Evolutionary conservation across 2,888 invertebrate genomes (phyloP).

Genomic region (Prosopocoilus inquinatus): DNA sequence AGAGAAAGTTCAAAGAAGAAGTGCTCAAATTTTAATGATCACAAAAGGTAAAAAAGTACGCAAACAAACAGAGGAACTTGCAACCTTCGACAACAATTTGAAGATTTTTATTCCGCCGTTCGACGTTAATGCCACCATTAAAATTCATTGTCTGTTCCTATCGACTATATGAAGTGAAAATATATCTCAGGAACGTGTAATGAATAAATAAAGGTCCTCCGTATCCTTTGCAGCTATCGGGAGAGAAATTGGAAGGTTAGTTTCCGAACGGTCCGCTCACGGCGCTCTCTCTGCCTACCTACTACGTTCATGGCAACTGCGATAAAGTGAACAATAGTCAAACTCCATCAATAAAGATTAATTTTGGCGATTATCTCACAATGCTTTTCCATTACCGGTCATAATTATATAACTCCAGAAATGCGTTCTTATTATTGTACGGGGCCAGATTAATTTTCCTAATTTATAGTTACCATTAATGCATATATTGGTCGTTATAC

Average conservation of each 20-base stretch:
- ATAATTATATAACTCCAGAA: conserved; percentile 32
- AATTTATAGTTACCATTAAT: conserved; percentile 14
- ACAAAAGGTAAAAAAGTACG: not conserved
- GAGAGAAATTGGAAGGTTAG: conserved; percentile 7
- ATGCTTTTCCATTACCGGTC: conserved; percentile 37
- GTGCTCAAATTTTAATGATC: conserved; percentile 2
- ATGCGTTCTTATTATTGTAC: conserved; percentile 22
- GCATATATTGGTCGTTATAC: not conserved
- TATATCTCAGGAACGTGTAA: conserved; percentile 47
- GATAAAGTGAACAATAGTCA: conserved; percentile 33
- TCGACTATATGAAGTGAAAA: conserved; percentile 51
- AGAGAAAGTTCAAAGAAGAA: conserved; percentile 12
- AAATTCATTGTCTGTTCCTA: conserved; percentile 50
- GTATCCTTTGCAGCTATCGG: conserved; percentile 16
- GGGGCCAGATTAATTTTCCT: conserved; percentile 22
- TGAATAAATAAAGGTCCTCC: conserved; percentile 40
- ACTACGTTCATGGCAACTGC: conserved; percentile 22
- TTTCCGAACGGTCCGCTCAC: conserved; percentile 19
- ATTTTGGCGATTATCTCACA: conserved; percentile 39
- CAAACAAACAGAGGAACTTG: conserved; percentile 4
- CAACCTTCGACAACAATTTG: conserved; percentile 16
- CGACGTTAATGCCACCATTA: conserved; percentile 41
- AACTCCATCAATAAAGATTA: conserved; percentile 46
- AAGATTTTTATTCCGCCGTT: conserved; percentile 19
- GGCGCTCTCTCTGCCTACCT: not conserved